Percentiles rank a stretch among this genome's conserved stretches.
These are phyloP conservation scores for Mionectes macconnelli DNA, from an alignment of 2,113 vertebrate species.

Conservation along the genomic window DNA sequence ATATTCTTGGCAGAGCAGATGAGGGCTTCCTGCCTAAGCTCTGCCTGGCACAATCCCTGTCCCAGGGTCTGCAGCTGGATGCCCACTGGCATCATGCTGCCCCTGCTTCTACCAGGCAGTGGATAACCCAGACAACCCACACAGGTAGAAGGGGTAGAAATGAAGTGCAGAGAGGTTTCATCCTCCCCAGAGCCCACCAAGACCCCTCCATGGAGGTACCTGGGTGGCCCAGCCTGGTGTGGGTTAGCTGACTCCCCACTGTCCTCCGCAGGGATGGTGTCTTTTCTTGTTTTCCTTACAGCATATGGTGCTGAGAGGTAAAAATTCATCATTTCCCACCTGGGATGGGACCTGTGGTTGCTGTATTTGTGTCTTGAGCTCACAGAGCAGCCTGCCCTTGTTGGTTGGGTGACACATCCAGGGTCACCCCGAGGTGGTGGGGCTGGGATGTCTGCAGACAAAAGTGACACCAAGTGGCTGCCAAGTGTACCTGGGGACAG, in stretches of 20 bases:
- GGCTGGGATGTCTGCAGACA: rapidly evolving
- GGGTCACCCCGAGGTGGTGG: rapidly evolving
- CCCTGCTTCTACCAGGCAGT: not conserved
- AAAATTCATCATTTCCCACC: not conserved
- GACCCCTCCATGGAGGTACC: rapidly evolving
- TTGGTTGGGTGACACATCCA: not conserved
- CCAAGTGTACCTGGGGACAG: not conserved
- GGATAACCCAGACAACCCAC: not conserved
- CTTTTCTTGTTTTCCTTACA: not conserved
- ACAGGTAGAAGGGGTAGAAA: not conserved
- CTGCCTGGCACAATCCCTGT: not conserved
- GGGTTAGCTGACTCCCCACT: not conserved
- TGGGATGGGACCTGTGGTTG: not conserved
- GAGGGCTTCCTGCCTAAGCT: not conserved
- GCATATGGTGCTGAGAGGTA: not conserved
- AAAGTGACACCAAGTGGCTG: not conserved
- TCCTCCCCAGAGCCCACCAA: not conserved
- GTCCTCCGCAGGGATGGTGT: not conserved
- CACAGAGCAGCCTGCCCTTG: not conserved
- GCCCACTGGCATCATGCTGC: not conserved
- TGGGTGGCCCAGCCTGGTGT: rapidly evolving
- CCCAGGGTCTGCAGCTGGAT: not conserved
- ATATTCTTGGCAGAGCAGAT: not conserved
- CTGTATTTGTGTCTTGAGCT: not conserved
- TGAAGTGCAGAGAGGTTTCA: not conserved